Evolutionary conservation across 2,888 invertebrate species (phyloP), one percentile per base, ranked within the genome.

Genomic region (Eupsilia transversa): DNA sequence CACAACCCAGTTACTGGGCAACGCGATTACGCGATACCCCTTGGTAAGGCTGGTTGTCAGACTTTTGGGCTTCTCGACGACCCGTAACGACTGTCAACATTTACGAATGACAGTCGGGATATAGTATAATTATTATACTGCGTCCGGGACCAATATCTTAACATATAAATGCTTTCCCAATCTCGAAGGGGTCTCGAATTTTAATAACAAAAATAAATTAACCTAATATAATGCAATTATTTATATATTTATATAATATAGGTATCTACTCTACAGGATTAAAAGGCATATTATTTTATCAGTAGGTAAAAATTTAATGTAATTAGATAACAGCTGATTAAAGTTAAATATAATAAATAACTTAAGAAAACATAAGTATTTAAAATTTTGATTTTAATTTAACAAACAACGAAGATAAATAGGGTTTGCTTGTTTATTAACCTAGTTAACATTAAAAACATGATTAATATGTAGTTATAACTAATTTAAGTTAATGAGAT

Each of bases 281-380:
- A 23, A 63, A 30, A 30, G 27, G 46, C 66, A 82, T 23, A n/a
- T 6, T 17, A 41, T n/a, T n/a, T n/a, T 14, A 20, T 61, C 1
- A 49, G 20, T 56, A 41, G 5, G 27, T 82, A 75, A 33, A 52
- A 46, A 27, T 83, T 54, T 63, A 41, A 46, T 84, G 52, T 54
- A 54, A 65, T 56, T 65, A 65, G 0, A 6, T 60, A 79, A 79
- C 54, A 73, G 14, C 30, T 66, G 72, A 84, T 72, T 75, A 59
- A 59, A 78, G 17, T 43, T 64, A 54, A 73, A 67, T 74, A 67
- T 2, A 80, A 72, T 84, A 59, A 72, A 72, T 54, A 80, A 59
- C 52, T 30, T 46, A 64, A 49, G 5, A 80, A 66, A 78, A 30
- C 30, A n/a, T 73, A 17, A 52, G 9, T 23, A 10, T 7, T 38